Conservation (phyloP, 1,140 invertebrate genomes). For the Dendrolimus kikuchii region DNA sequence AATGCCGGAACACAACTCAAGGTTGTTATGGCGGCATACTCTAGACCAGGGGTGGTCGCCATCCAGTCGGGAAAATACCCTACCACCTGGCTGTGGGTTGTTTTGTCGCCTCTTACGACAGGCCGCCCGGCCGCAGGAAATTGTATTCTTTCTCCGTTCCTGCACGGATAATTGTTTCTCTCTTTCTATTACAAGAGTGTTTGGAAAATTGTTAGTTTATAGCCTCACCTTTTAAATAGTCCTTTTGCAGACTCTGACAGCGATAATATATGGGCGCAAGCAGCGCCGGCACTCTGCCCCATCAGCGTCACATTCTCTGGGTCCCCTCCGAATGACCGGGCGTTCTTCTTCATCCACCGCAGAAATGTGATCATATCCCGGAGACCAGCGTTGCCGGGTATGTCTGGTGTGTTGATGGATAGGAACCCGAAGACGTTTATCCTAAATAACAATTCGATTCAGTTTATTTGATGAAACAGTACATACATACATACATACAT, state of each 20-base stretch:
- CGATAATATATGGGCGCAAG: constrained; percentile 61
- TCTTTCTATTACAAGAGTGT: neutral
- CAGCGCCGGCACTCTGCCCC: constrained; percentile 75
- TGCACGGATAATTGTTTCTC: too few species aligned
- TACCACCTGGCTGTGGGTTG: too few species aligned
- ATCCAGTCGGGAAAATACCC: too few species aligned
- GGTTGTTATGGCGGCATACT: too few species aligned
- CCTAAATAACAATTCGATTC: constrained; percentile 20
- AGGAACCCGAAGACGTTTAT: constrained; percentile 71
- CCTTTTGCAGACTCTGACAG: constrained; percentile 53
- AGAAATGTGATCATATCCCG: constrained; percentile 77
- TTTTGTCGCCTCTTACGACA: too few species aligned
- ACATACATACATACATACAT: too few species aligned
- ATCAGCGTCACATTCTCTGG: constrained; percentile 73
- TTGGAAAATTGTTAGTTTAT: neutral
- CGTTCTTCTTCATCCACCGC: constrained; percentile 73
- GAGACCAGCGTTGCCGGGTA: constrained; percentile 80
- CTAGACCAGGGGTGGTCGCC: too few species aligned
- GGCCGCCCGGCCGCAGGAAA: too few species aligned
- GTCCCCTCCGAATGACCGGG: constrained; percentile 79
- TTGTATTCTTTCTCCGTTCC: too few species aligned
- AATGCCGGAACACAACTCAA: too few species aligned
- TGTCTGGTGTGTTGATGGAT: constrained; percentile 70
- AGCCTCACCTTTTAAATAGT: constrained; percentile 38
- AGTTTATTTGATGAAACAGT: too few species aligned